Evolutionary conservation across 2,888 invertebrate species (phyloP).

Genomic region (Pollenia griseotomentosa): DNA sequence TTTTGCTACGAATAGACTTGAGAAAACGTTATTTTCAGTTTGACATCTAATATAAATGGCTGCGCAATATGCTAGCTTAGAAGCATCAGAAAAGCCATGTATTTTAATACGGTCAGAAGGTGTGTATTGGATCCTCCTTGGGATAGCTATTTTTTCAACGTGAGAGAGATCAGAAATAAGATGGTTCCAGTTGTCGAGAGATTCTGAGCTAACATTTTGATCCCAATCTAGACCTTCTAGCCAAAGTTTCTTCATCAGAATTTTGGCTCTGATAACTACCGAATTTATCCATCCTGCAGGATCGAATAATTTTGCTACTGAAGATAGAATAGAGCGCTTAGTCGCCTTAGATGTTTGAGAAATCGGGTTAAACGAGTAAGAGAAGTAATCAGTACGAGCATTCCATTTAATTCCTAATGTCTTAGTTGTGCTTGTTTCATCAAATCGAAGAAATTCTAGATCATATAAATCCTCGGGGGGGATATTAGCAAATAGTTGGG

Average conservation of each 20-base stretch:
- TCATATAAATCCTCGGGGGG: conserved; percentile 43
- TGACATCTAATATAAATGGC: neutral
- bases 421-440: conserved; percentile 29
- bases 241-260: neutral
- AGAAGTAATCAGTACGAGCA: neutral
- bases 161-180: no score
- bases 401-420: conserved; percentile 29
- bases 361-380: neutral
- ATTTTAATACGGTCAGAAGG: neutral
- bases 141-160: no score
- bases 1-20: neutral
- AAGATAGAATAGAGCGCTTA: neutral
- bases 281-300: neutral
- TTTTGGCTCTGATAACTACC: conserved; percentile 5
- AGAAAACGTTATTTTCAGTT: neutral
- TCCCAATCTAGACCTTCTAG: neutral
- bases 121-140: no score
- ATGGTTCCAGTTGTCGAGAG: no score
- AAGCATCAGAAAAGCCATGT: conserved; percentile 1
- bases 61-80: neutral
- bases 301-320: neutral
- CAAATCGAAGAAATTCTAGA: conserved; percentile 23
- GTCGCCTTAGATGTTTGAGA: neutral
- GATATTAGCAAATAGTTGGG: conserved; percentile 13
- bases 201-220: neutral